Conservation (phyloP, 2,888 invertebrate species). For the Drosophila ustulata region DNA sequence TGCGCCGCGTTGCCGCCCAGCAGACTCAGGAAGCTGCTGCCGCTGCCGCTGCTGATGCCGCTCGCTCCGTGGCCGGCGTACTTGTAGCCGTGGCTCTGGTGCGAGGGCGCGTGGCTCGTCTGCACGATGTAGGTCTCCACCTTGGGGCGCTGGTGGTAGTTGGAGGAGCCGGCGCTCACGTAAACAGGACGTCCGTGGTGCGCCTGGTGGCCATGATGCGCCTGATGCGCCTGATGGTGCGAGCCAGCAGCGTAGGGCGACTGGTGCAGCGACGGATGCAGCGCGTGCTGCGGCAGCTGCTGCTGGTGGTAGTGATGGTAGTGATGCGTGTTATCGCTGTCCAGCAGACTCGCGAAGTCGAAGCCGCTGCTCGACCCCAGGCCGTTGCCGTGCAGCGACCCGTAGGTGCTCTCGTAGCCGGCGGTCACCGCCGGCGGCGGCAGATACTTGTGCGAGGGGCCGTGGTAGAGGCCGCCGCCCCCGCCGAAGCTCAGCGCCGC, state of each 20-base stretch:
- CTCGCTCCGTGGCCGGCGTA: conserved; percentile 23
- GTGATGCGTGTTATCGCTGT: conserved; percentile 31
- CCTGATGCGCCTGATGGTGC: conserved; percentile 42
- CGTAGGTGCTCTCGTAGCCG: conserved; percentile 42
- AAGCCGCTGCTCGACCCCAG: conserved; percentile 50
- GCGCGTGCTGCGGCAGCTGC: conserved; percentile 10
- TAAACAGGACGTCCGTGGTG: conserved; percentile 39
- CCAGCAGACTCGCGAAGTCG: conserved; percentile 53
- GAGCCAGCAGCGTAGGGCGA: conserved; percentile 10
- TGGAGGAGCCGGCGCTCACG: conserved; percentile 29
- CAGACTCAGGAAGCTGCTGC: conserved; percentile 35
- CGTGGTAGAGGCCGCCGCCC: conserved; percentile 61
- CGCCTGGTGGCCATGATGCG: conserved; percentile 32
- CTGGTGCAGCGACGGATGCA: too few species aligned
- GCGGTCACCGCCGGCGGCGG: conserved; percentile 57
- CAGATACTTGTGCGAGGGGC: conserved; percentile 80
- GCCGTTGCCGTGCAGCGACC: conserved; percentile 46
- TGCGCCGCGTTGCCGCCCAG: conserved; percentile 37
- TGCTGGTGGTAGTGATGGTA: conserved; percentile 20
- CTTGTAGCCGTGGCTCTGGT: conserved; percentile 42
- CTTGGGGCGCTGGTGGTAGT: conserved; percentile 58
- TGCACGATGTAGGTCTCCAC: conserved; percentile 76
- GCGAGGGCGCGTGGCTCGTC: conserved; percentile 38
- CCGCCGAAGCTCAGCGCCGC: conserved; percentile 66
- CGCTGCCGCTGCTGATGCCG: neutral